Conservation (phyloP, 1,140 invertebrate genomes). For the Maniola jurtina region DNA sequence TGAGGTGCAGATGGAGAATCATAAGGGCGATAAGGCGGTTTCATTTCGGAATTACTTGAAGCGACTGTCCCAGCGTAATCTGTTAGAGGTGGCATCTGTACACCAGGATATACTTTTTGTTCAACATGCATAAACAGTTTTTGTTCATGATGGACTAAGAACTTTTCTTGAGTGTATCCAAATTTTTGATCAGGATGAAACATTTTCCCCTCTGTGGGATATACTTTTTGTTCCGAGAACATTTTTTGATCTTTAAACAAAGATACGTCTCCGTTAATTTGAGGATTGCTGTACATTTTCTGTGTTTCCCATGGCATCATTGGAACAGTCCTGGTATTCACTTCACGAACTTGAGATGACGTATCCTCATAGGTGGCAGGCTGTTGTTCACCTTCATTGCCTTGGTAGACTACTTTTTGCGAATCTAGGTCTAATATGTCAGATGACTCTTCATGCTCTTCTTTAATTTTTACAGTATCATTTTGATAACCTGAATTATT, state of each 20-base stretch:
- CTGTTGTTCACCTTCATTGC: conserved; percentile 71
- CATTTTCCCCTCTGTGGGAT: conserved; percentile 70
- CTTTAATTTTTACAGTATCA: conserved; percentile 76
- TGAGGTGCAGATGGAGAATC: conserved; percentile 77
- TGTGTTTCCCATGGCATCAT: conserved; percentile 81
- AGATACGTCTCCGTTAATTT: conserved; percentile 73
- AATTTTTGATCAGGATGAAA: conserved; percentile 75
- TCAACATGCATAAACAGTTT: conserved; percentile 77
- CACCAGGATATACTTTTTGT: conserved; percentile 76
- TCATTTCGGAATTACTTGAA: conserved; percentile 72
- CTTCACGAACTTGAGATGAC: conserved; percentile 73
- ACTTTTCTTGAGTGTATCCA: conserved; percentile 72
- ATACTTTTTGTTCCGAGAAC: conserved; percentile 74
- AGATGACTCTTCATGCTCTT: conserved; percentile 84
- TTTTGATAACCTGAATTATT: conserved; percentile 60
- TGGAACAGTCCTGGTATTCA: conserved; percentile 81
- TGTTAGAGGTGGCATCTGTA: conserved; percentile 72
- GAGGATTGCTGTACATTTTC: conserved; percentile 70
- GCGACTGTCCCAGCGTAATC: conserved; percentile 68
- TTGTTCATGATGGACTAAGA: conserved; percentile 72
- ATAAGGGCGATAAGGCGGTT: conserved; percentile 79
- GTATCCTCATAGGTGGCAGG: conserved; percentile 76
- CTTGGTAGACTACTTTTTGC: conserved; percentile 89
- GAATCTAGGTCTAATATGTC: conserved; percentile 93
- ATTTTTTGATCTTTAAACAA: conserved; percentile 77